Base-by-base conservation (phyloP, 2,113 vertebrate genomes). In the Dryoscopus gambensis region DNA sequence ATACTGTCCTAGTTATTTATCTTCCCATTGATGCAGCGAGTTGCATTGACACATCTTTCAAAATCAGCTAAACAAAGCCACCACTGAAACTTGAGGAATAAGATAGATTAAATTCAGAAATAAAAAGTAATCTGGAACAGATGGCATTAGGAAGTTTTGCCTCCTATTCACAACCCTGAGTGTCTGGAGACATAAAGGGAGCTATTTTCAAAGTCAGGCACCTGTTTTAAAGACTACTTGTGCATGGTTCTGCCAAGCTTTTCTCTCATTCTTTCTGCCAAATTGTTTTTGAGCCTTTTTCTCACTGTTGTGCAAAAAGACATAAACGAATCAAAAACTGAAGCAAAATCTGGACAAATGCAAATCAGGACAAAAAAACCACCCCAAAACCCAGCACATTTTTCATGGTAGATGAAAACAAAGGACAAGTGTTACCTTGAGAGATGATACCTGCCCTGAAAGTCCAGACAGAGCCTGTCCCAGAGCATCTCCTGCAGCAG, bases 61-160 rank as follows among this genome's bases (percentile, higher is more conserved):
- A 84, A 91, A 70, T 73, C 87, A 94, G 67, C 68, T 74, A 53
- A 95, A 92, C 89, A 91, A 94, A 95, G 50, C 52, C 56, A 77
- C 28, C 44, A n/a, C 40, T 47, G 65, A 71, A 84, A 73, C 57
- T 77, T 22, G 63, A 87, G 64, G 67, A 93, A 82, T 70, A 73
- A 83, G 20, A 88, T 2, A 82, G 81, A 90, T 80, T 62, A 85
- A 89, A 84, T 81, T 78, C 84, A 77, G 52, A 92, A 97, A 92
- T 40, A 64, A 93, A 73, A 87, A 74, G 33, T 74, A 91, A 80
- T 87, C 64, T 59, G 49, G 39, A 55, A 69, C 90, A 95, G 82
- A 96, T 90, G 73, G 53, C 42, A 76, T 64, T 37, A 62, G 63
- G 69, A 73, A 78, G 57, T 64, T 93, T 81, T 0, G 0, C 37